Conservation (phyloP, 2,113 vertebrate species). For the Emydocephalus ijimae region DNA sequence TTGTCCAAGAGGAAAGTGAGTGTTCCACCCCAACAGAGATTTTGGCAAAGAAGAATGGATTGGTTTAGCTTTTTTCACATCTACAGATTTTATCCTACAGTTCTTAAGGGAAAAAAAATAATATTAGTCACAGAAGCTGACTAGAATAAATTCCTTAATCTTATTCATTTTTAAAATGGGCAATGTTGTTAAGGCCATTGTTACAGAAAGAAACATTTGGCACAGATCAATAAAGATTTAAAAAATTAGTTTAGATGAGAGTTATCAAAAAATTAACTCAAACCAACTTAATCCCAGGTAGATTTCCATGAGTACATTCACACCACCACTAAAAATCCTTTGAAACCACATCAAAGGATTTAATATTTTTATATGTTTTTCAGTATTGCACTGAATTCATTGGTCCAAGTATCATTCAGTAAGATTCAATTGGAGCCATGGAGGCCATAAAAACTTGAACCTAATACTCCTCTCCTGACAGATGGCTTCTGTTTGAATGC, state of each 20-base stretch:
- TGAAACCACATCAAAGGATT: neutral
- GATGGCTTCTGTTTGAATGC: neutral
- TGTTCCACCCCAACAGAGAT: neutral
- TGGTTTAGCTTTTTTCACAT: neutral
- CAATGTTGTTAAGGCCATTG: neutral
- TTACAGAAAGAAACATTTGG: neutral
- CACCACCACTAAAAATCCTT: neutral
- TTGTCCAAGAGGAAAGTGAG: neutral
- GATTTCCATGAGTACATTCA: neutral
- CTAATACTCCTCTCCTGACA: neutral
- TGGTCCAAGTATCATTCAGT: neutral
- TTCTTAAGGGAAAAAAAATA: neutral
- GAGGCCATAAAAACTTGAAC: neutral
- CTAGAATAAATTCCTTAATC: neutral
- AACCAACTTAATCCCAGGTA: neutral
- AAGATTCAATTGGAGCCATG: neutral
- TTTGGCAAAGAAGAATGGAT: neutral
- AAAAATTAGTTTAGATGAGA: neutral
- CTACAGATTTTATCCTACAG: neutral
- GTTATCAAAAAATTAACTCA: neutral
- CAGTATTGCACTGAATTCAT: neutral
- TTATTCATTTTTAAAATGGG: neutral
- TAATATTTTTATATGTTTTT: neutral
- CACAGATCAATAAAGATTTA: neutral
- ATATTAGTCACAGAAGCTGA: neutral